Base-by-base conservation (phyloP, 37 sponge, comb jelly and placozoan species). In the Axinella damicornis region DNA sequence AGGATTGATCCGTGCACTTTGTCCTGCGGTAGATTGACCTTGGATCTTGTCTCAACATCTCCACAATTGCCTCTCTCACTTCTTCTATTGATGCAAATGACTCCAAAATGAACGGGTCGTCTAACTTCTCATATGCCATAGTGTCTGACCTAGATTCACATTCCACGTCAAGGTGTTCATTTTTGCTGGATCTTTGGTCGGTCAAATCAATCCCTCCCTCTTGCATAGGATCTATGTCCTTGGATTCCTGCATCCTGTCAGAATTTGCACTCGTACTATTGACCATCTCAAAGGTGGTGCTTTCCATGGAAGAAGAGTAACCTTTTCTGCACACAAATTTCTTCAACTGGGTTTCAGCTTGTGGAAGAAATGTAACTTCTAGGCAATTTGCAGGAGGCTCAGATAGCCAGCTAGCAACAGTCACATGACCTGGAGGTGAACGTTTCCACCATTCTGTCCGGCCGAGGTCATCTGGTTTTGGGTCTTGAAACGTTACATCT, bases 1-100 rank as follows among this genome's bases (percentile, higher is more conserved):
- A 79, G n/a, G 31, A 24, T 37, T 79, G 67, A 18, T 61, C 31
- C 11, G 66, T 57, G 67, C 66, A 79, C 54, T 79, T 79, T 25
- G 69, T 57, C 18, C 80, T 18, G 53, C 80, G 80, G 12, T 79
- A 79, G 1, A 68, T 56, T 4, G 80, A 79, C 30, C 80, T 65
- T 28, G 80, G 80, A 12, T 79, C 80, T 11, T 65, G 53, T 63
- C 30, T 41, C 66, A 79, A 53, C 27, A 79, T 46, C 18, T 22
- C 33, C 33, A 46, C 53, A 31, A 79, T 79, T 18, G 69, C 65
- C 38, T 65, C 31, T 25, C 67, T 18, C 14, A 40, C 67, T 24
- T 63, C 67, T 30, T 16, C 65, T 4, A 40, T 19, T 22, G 67
- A 65, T 18, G 27, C 15, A 28, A 64, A 64, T 13, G 69, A 46